Evolutionary conservation across 2,113 vertebrate species (phyloP).

Genomic region (Engystomops pustulosus): DNA sequence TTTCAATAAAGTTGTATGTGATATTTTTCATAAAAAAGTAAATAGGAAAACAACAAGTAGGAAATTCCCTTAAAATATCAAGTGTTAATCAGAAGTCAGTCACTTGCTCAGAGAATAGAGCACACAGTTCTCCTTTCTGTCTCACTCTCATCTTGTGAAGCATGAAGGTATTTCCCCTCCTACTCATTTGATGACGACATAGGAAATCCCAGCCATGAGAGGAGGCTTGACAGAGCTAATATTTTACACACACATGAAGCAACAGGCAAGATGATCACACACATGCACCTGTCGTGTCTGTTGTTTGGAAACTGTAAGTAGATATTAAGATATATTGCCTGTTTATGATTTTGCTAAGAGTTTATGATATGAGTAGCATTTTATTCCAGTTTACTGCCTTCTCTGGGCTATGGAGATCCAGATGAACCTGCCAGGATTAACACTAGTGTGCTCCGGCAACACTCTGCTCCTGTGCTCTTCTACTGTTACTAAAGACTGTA

Average conservation of each 20-base stretch:
- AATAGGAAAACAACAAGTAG: neutral
- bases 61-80: neutral
- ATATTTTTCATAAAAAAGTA: neutral
- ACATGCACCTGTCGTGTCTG: slow-evolving; percentile 28
- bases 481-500: slow-evolving; percentile 62
- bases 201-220: slow-evolving; percentile 49
- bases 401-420: slow-evolving; percentile 39
- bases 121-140: slow-evolving; percentile 20
- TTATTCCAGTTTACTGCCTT: slow-evolving; percentile 67
- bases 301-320: slow-evolving; percentile 52
- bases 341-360: neutral
- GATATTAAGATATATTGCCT: neutral
- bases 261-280: slow-evolving; percentile 32
- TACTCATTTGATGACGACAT: slow-evolving; percentile 23
- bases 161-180: slow-evolving; percentile 24
- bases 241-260: neutral
- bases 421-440: slow-evolving; percentile 60
- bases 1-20: no score
- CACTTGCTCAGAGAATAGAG: no score
- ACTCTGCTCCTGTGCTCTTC: slow-evolving; percentile 70
- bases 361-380: neutral
- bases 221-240: slow-evolving; percentile 1
- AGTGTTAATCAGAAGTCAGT: neutral
- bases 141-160: neutral
- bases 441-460: slow-evolving; percentile 69